Evolutionary conservation across 2,113 vertebrate species (phyloP).

Genomic region (Aepyceros melampus): DNA sequence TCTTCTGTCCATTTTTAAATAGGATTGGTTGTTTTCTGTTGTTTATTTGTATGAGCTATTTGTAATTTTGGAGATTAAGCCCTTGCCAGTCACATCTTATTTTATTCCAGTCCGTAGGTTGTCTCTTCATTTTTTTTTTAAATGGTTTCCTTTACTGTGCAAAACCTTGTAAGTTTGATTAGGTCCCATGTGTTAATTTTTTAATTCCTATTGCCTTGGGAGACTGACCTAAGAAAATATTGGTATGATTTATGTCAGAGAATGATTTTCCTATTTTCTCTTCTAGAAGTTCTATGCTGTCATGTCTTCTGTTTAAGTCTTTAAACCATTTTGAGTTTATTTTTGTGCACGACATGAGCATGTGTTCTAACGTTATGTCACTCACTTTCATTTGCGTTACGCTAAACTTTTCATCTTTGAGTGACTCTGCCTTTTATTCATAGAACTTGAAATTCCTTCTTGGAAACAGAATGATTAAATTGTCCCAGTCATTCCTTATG

Average conservation of each 20-base stretch:
- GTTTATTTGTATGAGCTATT: neutral
- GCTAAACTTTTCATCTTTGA: slow-evolving; percentile 60
- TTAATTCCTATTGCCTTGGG: neutral
- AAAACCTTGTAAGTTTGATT: neutral
- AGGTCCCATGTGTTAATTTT: neutral
- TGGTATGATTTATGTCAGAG: neutral
- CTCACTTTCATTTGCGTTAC: slow-evolving; percentile 58
- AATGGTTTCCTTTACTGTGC: neutral
- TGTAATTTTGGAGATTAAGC: neutral
- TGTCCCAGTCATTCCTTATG: slow-evolving; percentile 35
- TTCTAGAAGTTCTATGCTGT: neutral
- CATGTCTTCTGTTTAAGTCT: neutral
- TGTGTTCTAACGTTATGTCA: neutral
- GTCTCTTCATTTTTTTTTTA: neutral
- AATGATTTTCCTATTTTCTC: neutral
- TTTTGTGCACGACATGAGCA: neutral
- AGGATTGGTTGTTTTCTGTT: neutral
- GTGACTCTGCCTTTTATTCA: slow-evolving; percentile 58
- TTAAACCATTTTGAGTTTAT: neutral
- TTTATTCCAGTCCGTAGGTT: neutral
- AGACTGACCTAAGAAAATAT: neutral
- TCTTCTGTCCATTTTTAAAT: neutral
- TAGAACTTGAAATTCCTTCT: slow-evolving; percentile 55
- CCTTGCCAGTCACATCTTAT: neutral
- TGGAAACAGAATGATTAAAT: slow-evolving; percentile 29